These are phyloP conservation scores for Zoanthus sansibaricus DNA, from an alignment of 92 coral and sea anemone species.

Conservation along the genomic window DNA sequence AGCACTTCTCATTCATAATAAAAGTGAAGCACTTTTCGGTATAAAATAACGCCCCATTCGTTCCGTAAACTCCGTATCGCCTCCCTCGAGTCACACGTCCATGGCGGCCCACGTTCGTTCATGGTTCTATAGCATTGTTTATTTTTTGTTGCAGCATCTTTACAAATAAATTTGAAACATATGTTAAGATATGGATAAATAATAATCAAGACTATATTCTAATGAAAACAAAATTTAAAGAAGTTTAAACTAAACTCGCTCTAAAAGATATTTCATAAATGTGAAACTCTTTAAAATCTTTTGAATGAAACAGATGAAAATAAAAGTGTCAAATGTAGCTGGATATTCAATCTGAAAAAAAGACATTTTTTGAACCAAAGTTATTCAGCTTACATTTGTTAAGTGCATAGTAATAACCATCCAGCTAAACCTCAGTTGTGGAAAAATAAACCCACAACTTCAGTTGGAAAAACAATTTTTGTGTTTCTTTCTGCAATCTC, in stretches of 20 bases:
- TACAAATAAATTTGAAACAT: not conserved
- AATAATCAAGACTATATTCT: not conserved
- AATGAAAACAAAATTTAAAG: not conserved
- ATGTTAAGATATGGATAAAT: constrained; percentile 15
- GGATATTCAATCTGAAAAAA: not conserved
- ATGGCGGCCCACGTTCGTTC: constrained; percentile 24
- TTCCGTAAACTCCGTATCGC: constrained; percentile 22
- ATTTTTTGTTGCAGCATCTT: not conserved
- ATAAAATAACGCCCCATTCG: constrained; percentile 10
- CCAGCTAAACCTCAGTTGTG: not conserved
- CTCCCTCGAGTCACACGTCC: not conserved
- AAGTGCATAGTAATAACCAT: not conserved
- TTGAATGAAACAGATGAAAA: not conserved
- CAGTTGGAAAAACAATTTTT: not conserved
- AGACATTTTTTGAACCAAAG: not conserved
- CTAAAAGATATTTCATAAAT: not conserved
- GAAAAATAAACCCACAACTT: not conserved
- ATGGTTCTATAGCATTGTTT: not conserved
- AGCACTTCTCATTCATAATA: not conserved
- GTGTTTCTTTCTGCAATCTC: not conserved
- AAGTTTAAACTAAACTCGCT: not conserved
- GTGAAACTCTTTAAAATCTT: not conserved
- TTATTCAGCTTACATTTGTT: not conserved
- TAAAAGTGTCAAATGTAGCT: not conserved
- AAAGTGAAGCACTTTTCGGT: not conserved